Evolutionary conservation across 2,888 invertebrate genomes (phyloP).

Genomic region (Scaeva pyrastri): DNA sequence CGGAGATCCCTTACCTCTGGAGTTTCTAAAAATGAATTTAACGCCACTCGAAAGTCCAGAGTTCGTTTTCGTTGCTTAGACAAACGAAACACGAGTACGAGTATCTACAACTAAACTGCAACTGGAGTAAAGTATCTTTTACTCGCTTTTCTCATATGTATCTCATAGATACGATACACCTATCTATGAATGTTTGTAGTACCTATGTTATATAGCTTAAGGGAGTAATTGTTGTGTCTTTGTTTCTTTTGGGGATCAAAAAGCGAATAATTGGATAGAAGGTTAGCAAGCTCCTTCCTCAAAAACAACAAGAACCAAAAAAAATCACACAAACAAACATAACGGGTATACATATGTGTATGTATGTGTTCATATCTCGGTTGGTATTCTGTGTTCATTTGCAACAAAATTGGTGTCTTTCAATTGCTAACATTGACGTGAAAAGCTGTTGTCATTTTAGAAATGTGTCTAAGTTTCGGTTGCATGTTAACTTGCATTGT

Average conservation of each 20-base stretch:
- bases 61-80: conserved; percentile 57
- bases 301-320: not conserved
- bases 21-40: conserved; percentile 74
- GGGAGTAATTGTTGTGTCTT: conserved; percentile 64
- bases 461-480: conserved; percentile 40
- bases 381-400: conserved; percentile 39
- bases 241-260: conserved; percentile 66
- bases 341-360: not conserved
- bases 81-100: too few relatives aligned
- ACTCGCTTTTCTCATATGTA: not conserved
- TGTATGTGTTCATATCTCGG: conserved; percentile 32
- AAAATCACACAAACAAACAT: not conserved
- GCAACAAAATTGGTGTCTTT: conserved; percentile 50
- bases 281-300: conserved; percentile 39
- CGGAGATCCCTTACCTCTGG: conserved; percentile 62
- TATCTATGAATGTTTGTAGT: not conserved
- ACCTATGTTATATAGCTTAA: conserved; percentile 13
- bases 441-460: conserved; percentile 65
- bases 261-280: conserved; percentile 74
- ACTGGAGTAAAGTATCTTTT: conserved; percentile 15
- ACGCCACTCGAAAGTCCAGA: conserved; percentile 70
- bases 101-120: conserved; percentile 2
- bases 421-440: conserved; percentile 72
- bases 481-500: conserved; percentile 25
- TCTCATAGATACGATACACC: not conserved